Evolutionary conservation across 2,888 invertebrate species (phyloP).

Genomic region (Hipparchia sbordonii): DNA sequence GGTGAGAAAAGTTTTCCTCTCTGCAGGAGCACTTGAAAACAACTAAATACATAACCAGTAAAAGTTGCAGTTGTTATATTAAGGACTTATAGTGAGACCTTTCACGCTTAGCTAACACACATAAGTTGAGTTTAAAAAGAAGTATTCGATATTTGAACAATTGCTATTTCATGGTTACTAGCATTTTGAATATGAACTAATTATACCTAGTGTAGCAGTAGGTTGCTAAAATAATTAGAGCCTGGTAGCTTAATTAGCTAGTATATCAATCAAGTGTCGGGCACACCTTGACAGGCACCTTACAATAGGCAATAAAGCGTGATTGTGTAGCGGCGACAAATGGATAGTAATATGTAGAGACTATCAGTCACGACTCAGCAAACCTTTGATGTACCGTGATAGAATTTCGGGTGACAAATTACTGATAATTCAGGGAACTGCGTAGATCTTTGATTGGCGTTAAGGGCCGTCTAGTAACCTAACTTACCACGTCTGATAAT

Average conservation of each 20-base stretch:
- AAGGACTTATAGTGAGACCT: neutral
- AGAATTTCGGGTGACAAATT: constrained; percentile 16
- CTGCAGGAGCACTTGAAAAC: constrained; percentile 25
- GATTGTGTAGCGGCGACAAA: constrained; percentile 8
- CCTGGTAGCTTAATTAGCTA: constrained; percentile 40
- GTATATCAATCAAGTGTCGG: constrained; percentile 44
- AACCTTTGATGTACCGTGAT: constrained; percentile 8
- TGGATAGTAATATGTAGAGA: constrained; percentile 16
- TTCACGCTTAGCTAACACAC: neutral
- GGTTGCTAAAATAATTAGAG: constrained; percentile 5
- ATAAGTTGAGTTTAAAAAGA: neutral
- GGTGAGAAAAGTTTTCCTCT: constrained; percentile 23
- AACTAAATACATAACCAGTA: constrained; percentile 7
- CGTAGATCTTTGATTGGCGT: neutral
- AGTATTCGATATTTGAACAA: neutral
- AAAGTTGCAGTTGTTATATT: constrained; percentile 19
- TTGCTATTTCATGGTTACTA: neutral
- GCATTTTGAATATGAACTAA: neutral
- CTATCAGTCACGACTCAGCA: constrained; percentile 10
- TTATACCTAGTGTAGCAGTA: neutral
- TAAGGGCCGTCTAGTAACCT: neutral
- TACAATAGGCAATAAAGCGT: constrained; percentile 16
- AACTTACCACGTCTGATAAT: too few species aligned
- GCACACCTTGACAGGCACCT: constrained; percentile 33
- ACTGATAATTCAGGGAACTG: constrained; percentile 1